Conservation (phyloP, 2,113 vertebrate genomes). For the Fregetta grallaria region DNA sequence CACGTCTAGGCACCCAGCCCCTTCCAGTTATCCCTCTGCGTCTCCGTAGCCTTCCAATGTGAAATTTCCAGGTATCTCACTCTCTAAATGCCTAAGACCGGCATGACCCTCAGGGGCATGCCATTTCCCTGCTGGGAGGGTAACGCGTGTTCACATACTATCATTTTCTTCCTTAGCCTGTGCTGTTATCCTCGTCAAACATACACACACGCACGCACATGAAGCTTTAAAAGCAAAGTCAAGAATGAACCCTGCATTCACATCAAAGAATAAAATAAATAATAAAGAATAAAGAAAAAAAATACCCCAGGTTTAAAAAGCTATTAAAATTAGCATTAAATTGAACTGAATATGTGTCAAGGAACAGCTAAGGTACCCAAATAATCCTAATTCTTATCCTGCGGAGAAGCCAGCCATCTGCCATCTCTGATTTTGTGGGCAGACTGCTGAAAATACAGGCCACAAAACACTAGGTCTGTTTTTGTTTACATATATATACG, state of each 20-base stretch:
- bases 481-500: background rate
- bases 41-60: background rate
- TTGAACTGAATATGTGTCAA: background rate
- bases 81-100: background rate
- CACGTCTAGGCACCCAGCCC: background rate
- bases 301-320: background rate
- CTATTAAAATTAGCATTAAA: background rate
- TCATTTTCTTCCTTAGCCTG: conserved; percentile 29
- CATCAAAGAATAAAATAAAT: background rate
- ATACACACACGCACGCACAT: background rate
- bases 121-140: background rate
- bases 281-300: background rate
- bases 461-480: background rate
- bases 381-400: background rate
- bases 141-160: conserved; percentile 19
- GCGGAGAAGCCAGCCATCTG: background rate
- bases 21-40: background rate
- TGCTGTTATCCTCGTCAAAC: conserved; percentile 26
- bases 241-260: background rate
- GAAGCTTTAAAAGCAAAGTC: background rate
- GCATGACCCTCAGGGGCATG: background rate
- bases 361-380: background rate
- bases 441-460: background rate
- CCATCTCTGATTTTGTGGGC: background rate
- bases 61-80: conserved; percentile 36